phyloP scores from a whole-genome alignment of 2,797 vertebrate species.

The Fringilla coelebs region DNA sequence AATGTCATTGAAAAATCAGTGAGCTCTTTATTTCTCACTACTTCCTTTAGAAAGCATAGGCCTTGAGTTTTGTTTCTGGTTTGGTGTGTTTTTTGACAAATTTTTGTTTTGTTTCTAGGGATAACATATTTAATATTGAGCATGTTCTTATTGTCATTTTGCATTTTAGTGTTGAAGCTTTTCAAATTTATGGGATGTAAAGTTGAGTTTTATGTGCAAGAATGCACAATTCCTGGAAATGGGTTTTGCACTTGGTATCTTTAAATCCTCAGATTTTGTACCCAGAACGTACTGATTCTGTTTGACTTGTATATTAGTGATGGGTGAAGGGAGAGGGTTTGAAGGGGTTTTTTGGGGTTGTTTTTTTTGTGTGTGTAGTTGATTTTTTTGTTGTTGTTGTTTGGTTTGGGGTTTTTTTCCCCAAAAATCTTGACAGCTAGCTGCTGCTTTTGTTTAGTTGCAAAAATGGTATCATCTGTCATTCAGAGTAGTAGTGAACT shows the following conservation, averaged over 20 bases:
- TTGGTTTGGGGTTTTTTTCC: not conserved
- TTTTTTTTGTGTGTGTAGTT: not conserved
- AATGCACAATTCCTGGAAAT: not conserved
- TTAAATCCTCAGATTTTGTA: not conserved
- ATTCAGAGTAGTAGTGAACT: not conserved
- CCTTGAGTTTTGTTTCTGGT: not conserved
- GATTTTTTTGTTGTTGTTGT: not conserved
- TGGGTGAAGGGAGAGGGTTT: not conserved
- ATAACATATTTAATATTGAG: not conserved
- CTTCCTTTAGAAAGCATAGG: not conserved
- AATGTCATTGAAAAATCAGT: not conserved
- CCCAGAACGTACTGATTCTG: not conserved
- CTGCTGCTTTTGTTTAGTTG: not conserved
- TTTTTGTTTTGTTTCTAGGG: not conserved
- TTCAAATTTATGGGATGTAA: not conserved
- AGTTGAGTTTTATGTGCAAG: not conserved
- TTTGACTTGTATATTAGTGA: not conserved
- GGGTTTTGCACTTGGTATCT: not conserved
- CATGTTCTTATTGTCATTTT: not conserved
- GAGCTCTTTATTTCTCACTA: not conserved
- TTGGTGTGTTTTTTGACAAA: not conserved
- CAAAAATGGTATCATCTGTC: not conserved
- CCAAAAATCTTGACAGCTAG: not conserved
- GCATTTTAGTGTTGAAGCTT: not conserved
- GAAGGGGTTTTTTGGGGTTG: not conserved